phyloP scores from a whole-genome alignment of 2,797 vertebrate species.

The Pangasius macronema region DNA sequence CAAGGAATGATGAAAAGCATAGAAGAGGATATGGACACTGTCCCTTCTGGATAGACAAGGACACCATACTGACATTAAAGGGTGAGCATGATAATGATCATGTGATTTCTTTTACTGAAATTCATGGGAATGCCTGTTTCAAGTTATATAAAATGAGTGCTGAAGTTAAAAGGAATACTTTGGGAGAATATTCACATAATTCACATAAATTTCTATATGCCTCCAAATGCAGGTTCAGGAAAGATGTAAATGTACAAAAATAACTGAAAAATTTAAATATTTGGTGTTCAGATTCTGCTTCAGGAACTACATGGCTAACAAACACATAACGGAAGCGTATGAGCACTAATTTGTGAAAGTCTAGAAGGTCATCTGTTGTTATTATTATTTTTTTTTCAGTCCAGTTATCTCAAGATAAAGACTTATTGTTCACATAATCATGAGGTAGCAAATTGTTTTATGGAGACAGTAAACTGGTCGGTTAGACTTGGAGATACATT shows the following conservation, averaged over 20 bases:
- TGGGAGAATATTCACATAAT: not conserved
- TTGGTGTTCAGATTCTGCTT: not conserved
- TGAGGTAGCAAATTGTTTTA: not conserved
- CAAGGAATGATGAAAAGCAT: conserved; percentile 68
- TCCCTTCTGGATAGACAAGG: conserved; percentile 66
- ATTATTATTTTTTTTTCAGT: too few species aligned
- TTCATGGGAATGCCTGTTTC: not conserved
- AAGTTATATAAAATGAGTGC: not conserved
- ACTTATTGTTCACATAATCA: not conserved
- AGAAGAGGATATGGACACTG: conserved; percentile 47
- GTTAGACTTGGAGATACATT: not conserved
- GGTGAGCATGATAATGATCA: conserved; percentile 63
- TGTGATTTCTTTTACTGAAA: conserved; percentile 30
- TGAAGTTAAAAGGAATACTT: conserved; percentile 3
- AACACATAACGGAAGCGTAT: conserved; percentile 1
- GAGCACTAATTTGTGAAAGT: not conserved
- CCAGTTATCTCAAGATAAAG: not conserved
- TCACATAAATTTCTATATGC: not conserved
- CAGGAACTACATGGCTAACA: not conserved
- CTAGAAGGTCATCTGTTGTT: not conserved
- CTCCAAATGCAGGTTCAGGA: not conserved
- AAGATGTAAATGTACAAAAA: not conserved
- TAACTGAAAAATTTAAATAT: not conserved
- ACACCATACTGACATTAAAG: conserved; percentile 65
- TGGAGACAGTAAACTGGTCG: not conserved